A percentile compares a stretch with the other conserved stretches of the same genome.
These are phyloP conservation scores for Caenorhabditis latens DNA, from an alignment of 1,140 invertebrate genomes.

Conservation along the genomic window DNA sequence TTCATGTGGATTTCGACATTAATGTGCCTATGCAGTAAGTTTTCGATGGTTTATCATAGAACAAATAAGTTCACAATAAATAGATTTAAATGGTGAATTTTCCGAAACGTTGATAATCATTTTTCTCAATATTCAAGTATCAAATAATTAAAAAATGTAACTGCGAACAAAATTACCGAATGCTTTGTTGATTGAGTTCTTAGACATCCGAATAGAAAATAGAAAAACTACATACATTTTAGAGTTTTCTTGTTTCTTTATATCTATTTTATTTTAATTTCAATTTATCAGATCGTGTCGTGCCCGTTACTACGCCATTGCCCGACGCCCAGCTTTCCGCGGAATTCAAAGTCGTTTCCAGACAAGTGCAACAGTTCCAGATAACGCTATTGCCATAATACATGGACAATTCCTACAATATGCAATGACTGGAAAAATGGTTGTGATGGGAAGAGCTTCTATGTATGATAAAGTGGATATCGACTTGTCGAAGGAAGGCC, in stretches of 20 bases:
- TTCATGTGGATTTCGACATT: background rate
- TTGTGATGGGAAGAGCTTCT: conserved; percentile 7
- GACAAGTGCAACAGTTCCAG: conserved; percentile 5
- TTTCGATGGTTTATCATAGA: background rate
- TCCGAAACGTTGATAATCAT: too few relatives aligned
- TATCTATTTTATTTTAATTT: background rate
- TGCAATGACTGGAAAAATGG: conserved; percentile 6
- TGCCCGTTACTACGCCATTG: background rate
- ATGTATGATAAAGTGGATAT: background rate
- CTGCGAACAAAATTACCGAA: too few relatives aligned
- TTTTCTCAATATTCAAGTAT: too few relatives aligned
- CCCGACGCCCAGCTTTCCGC: background rate
- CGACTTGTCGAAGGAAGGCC: conserved; percentile 38
- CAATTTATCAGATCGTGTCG: background rate
- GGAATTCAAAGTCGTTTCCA: background rate
- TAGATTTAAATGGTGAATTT: too few relatives aligned
- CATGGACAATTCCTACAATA: conserved; percentile 19
- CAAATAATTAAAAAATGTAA: too few relatives aligned
- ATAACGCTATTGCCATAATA: conserved; percentile 26
- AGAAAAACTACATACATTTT: too few relatives aligned
- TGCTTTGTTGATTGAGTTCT: too few relatives aligned
- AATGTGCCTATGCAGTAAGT: background rate
- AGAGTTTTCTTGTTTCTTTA: background rate
- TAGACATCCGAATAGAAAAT: too few relatives aligned
- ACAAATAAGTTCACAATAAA: too few relatives aligned